Base-by-base conservation (phyloP, 2,797 vertebrate species). In the Danio jaintianensis region DNA sequence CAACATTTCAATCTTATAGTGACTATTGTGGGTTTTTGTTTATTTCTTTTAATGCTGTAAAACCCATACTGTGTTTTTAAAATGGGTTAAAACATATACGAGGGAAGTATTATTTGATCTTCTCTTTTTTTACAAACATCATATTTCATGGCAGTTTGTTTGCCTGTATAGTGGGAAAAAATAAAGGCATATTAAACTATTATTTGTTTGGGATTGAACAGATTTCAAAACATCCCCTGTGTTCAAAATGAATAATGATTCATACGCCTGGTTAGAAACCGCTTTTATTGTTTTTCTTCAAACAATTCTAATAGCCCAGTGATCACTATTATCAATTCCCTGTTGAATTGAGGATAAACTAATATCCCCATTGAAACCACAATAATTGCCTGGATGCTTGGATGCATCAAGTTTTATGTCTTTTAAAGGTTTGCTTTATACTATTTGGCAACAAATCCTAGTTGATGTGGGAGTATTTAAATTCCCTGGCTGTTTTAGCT, bases 351-450 rank as follows among this genome's bases (percentile, higher is more conserved):
- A 53, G 36, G 43, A 50, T 50, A 50, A 69, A 18, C 53, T 70
- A 61, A 69, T 68, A 50, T 48, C 43, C 38, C 53, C 64, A 20
- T 1, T 78, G 42, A 68, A 78, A 48, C 75, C 42, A 15, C 22
- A 20, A 59, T 59, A 78, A 42, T 38, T 40, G 43, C 36, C 40
- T 66, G 13, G 11, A 12, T 66, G 70, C 52, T 73, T 22, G 7
- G 29, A n/a, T 13, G 15, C 36, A 40, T 75, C 7, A 18, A 53
- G 36, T 71, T 52, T 63, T 52, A 29, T 70, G 15, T 71, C 36
- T 50, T 59, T 78, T 59, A 69, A 58, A 78, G 16, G 12, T 78
- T 78, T 78, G 52, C 45, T 59, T 58, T 79, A 56, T 70, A 43
- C 47, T 52, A 61, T 79, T 58, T 78, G 55, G 55, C 77, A 70